Percentiles rank a stretch among this genome's conserved stretches.
phyloP scores from a whole-genome alignment of 2,888 invertebrate species.

The Leptinotarsa peninsularis region DNA sequence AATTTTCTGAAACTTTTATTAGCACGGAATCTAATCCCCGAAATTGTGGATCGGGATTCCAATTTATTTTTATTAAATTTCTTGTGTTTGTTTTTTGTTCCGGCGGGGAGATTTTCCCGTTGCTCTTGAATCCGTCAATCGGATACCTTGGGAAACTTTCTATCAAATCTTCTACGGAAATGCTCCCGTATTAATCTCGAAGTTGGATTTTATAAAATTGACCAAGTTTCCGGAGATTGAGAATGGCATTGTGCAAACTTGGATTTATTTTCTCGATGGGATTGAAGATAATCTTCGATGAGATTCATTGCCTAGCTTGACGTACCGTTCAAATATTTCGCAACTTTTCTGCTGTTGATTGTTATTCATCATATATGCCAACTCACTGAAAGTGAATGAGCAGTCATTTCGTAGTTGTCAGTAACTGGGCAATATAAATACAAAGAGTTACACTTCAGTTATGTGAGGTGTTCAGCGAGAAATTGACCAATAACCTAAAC shows the following conservation, averaged over 20 bases:
- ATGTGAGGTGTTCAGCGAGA: too few relatives aligned
- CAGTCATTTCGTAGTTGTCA: too few relatives aligned
- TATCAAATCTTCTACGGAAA: constrained; percentile 23
- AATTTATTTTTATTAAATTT: constrained; percentile 45
- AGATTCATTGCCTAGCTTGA: not conserved
- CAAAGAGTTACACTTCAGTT: too few relatives aligned
- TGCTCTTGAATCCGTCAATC: constrained; percentile 31
- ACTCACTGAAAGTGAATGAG: too few relatives aligned
- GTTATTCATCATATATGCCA: too few relatives aligned
- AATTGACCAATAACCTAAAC: too few relatives aligned
- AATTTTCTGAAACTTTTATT: constrained; percentile 50
- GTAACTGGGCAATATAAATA: too few relatives aligned
- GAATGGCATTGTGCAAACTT: not conserved
- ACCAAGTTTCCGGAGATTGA: constrained; percentile 7
- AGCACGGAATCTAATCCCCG: constrained; percentile 30
- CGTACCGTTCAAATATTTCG: too few relatives aligned
- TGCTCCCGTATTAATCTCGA: constrained; percentile 18
- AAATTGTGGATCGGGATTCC: constrained; percentile 39
- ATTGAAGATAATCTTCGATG: not conserved
- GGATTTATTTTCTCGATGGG: not conserved
- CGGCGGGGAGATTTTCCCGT: constrained; percentile 34
- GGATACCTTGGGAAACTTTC: constrained; percentile 26
- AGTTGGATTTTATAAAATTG: constrained; percentile 23
- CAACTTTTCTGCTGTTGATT: too few relatives aligned
- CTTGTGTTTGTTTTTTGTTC: constrained; percentile 39